Percentiles rank a stretch among this genome's conserved stretches.
Conservation (phyloP, 1,140 invertebrate genomes). For the Bombus huntii region DNA sequence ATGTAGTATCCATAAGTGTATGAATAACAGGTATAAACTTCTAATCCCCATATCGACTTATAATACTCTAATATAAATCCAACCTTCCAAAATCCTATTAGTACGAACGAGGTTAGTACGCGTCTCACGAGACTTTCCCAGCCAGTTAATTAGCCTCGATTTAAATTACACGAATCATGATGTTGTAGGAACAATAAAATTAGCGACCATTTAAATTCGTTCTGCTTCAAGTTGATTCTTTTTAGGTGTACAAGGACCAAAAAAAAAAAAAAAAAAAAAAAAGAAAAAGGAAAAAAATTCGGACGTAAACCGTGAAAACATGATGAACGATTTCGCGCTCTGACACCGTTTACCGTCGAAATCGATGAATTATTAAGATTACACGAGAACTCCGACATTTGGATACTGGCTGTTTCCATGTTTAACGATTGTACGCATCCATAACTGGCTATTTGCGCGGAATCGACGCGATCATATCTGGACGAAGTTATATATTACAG, state of each 20-base stretch:
- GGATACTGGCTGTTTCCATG: not conserved
- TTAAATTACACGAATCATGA: too few species aligned
- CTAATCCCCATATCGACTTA: too few species aligned
- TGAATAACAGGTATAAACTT: too few species aligned
- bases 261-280: too few species aligned
- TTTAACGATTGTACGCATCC: not conserved
- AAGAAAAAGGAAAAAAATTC: not conserved
- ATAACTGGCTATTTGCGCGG: not conserved
- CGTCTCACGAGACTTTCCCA: too few species aligned
- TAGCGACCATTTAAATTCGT: conserved; percentile 33
- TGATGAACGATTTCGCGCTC: conserved; percentile 11
- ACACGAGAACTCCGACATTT: not conserved
- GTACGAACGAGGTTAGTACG: too few species aligned
- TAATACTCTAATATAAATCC: too few species aligned
- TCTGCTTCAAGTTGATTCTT: conserved; percentile 20
- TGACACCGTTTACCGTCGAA: not conserved
- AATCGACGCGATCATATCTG: conserved; percentile 6
- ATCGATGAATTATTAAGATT: conserved; percentile 31
- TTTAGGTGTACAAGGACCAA: not conserved
- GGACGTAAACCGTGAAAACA: not conserved
- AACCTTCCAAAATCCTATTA: too few species aligned
- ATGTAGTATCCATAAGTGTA: too few species aligned
- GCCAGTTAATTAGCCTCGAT: too few species aligned
- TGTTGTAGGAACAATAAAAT: not conserved
- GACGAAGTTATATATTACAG: conserved; percentile 3